A percentile compares a stretch with the other conserved stretches of the same genome.
Conservation (phyloP, 2,113 vertebrate species). For the Shinisaurus crocodilurus region DNA sequence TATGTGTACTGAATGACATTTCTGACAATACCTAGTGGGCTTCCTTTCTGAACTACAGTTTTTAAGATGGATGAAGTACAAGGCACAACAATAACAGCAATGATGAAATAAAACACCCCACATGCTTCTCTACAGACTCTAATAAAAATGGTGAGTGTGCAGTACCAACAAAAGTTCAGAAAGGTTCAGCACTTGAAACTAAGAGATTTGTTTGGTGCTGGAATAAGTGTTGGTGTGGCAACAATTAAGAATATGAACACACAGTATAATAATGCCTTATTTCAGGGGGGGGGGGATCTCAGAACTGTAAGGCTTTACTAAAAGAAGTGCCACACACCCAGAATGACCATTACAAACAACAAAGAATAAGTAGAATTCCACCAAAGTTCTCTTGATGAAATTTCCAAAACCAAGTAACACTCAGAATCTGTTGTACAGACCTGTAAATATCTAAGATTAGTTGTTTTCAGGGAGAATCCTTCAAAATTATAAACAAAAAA, state of each 20-base stretch:
- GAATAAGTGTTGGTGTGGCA: not conserved
- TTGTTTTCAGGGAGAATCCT: not conserved
- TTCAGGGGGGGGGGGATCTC: not conserved
- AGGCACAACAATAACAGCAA: not conserved
- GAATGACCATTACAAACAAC: not conserved
- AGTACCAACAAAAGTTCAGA: not conserved
- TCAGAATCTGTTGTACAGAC: not conserved
- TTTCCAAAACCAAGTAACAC: not conserved
- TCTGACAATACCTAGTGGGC: not conserved
- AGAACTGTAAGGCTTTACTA: not conserved
- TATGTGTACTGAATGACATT: not conserved
- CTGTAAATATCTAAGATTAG: not conserved
- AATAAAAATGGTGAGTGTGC: not conserved
- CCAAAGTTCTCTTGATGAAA: not conserved
- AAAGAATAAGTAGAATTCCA: not conserved
- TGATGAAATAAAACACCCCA: not conserved
- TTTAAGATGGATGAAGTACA: not conserved
- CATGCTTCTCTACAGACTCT: not conserved
- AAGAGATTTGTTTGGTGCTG: not conserved
- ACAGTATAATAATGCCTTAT: not conserved
- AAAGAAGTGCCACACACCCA: too few relatives aligned
- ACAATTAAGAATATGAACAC: not conserved
- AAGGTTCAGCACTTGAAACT: not conserved
- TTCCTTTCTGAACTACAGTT: not conserved
- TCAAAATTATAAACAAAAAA: not conserved